Conservation (phyloP, 2,797 vertebrate genomes). For the Parauchenoglanis ngamensis region DNA sequence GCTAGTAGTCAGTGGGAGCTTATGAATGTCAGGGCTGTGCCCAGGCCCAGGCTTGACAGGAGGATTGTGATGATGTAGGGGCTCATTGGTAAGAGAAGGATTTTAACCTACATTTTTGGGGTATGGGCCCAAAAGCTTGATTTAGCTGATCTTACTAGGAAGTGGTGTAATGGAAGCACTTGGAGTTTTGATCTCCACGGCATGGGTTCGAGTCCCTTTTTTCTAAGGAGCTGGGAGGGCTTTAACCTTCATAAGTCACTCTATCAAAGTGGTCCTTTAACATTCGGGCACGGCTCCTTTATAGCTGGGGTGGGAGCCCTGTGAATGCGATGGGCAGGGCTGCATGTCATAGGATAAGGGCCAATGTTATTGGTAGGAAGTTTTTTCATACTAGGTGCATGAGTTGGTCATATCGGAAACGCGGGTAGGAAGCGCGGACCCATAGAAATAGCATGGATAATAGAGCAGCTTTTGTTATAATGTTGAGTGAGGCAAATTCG, state of each 20-base stretch:
- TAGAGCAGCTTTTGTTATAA: fast-evolving
- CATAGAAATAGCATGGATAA: neutral
- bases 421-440: slow-evolving; percentile 25
- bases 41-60: fast-evolving
- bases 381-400: slow-evolving; percentile 67
- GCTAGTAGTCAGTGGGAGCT: slow-evolving; percentile 29
- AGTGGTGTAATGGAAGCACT: slow-evolving; percentile 66
- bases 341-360: neutral
- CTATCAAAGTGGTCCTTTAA: slow-evolving; percentile 69
- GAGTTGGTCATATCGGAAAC: slow-evolving; percentile 58
- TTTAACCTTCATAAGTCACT: slow-evolving; percentile 57
- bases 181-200: slow-evolving; percentile 65
- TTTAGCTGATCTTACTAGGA: slow-evolving; percentile 69
- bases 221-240: slow-evolving; percentile 63
- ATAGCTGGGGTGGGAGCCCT: fast-evolving
- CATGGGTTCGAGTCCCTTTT: slow-evolving; percentile 60
- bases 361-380: neutral
- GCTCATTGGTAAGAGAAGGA: slow-evolving; percentile 62
- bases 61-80: fast-evolving
- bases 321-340: fast-evolving
- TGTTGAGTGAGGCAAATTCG: fast-evolving
- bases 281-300: slow-evolving; percentile 61
- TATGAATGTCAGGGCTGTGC: neutral
- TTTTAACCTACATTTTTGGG: slow-evolving; percentile 64
- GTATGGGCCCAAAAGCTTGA: slow-evolving; percentile 70